Evolutionary conservation across 2,113 vertebrate species (phyloP).

Genomic region (Pygoscelis adeliae): DNA sequence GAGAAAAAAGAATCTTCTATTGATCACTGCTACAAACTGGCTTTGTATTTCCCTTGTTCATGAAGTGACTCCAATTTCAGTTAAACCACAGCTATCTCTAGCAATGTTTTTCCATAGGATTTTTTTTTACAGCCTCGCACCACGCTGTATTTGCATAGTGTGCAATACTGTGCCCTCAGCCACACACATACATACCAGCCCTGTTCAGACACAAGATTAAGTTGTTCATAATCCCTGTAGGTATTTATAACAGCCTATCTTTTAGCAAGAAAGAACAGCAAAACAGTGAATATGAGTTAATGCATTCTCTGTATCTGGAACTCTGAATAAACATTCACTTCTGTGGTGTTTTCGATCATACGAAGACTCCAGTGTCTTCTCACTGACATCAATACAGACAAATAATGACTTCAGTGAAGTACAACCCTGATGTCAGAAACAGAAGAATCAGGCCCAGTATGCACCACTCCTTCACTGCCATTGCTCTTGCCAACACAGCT

Average conservation of each 20-base stretch:
- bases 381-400: background rate
- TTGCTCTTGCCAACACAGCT: background rate
- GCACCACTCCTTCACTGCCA: background rate
- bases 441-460: background rate
- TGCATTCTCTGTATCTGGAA: background rate
- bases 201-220: background rate
- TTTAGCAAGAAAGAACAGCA: background rate
- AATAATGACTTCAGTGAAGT: background rate
- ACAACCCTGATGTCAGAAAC: background rate
- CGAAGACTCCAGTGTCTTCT: background rate
- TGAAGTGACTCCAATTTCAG: background rate
- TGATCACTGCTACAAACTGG: background rate
- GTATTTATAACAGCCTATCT: background rate
- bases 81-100: slow-evolving; percentile 23
- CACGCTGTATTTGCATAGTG: background rate
- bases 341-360: background rate
- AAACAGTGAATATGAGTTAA: background rate
- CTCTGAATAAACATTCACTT: background rate
- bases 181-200: background rate
- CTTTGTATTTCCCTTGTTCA: background rate
- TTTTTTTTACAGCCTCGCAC: background rate
- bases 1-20: background rate
- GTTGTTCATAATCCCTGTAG: background rate
- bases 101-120: background rate
- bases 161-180: background rate